Evolutionary conservation across 2,888 invertebrate species (phyloP).

Genomic region (Gastracanthus pulcherrimus): DNA sequence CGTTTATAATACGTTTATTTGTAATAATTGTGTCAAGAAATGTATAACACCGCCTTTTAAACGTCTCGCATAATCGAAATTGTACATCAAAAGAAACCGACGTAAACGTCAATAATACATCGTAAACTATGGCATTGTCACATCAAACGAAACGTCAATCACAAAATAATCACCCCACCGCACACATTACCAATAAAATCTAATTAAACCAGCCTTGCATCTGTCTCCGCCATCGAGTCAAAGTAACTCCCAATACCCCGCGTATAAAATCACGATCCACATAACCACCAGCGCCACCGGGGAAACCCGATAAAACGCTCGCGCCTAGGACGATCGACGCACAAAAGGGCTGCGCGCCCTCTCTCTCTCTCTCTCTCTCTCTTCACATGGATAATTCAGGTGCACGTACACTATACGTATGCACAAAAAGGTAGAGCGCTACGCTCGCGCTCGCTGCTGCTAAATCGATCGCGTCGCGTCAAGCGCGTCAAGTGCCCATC

Average conservation of each 20-base stretch:
- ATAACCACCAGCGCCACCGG: not conserved
- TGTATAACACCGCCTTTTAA: too few species aligned
- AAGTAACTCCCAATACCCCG: not conserved
- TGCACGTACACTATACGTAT: not conserved
- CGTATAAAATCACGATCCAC: slow-evolving; percentile 23
- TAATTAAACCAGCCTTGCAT: slow-evolving; percentile 37
- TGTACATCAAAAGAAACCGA: not conserved
- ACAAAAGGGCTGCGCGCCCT: slow-evolving; percentile 2
- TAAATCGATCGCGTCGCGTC: slow-evolving; percentile 38
- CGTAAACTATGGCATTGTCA: not conserved
- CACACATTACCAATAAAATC: slow-evolving; percentile 26
- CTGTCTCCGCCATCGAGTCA: too few species aligned
- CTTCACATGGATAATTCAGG: slow-evolving; percentile 42
- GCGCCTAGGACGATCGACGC: not conserved
- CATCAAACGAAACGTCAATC: slow-evolving; percentile 14
- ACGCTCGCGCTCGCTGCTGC: not conserved
- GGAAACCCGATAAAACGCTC: slow-evolving; percentile 32
- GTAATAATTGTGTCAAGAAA: too few species aligned
- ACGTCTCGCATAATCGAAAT: too few species aligned
- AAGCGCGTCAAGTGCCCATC: slow-evolving; percentile 34
- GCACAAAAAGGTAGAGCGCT: slow-evolving; percentile 34
- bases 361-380: too few species aligned
- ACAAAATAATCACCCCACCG: not conserved
- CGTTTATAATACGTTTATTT: too few species aligned
- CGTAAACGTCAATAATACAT: not conserved